Evolutionary conservation across 2,113 vertebrate genomes (phyloP).

Genomic region (Paramormyrops kingsleyae): DNA sequence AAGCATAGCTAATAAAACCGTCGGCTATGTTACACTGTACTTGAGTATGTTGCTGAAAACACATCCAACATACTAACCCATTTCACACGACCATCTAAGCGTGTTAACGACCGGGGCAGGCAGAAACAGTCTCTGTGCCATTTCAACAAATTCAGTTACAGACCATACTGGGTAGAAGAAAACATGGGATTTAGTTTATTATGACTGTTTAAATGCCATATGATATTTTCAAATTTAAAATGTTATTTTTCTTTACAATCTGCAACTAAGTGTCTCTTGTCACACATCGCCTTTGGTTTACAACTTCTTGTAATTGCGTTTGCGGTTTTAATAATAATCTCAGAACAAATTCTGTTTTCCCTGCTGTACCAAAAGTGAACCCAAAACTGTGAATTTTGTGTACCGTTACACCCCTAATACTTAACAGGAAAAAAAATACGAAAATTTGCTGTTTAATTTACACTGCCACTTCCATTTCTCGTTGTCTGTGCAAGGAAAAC

Average conservation of each 20-base stretch:
- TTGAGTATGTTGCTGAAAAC: not conserved
- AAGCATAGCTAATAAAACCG: not conserved
- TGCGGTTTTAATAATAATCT: not conserved
- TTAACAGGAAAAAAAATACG: not conserved
- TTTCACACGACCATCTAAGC: not conserved
- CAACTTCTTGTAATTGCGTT: not conserved
- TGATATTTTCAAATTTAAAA: not conserved
- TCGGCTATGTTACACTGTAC: not conserved
- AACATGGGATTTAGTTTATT: not conserved
- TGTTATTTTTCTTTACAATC: not conserved
- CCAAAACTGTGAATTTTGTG: not conserved
- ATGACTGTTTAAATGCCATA: not conserved
- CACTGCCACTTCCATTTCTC: not conserved
- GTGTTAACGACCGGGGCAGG: not conserved
- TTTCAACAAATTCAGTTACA: not conserved
- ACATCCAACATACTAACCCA: not conserved
- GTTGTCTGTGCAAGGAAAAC: not conserved
- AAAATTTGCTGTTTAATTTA: not conserved
- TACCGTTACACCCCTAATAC: not conserved
- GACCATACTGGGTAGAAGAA: not conserved
- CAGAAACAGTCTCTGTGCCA: not conserved
- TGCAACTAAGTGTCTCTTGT: not conserved
- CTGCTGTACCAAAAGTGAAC: not conserved
- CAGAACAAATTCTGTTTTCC: not conserved
- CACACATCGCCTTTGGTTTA: not conserved